Evolutionary conservation across 23 tunicate species (phyloP).

Genomic region (Aplidium turbinatum): DNA sequence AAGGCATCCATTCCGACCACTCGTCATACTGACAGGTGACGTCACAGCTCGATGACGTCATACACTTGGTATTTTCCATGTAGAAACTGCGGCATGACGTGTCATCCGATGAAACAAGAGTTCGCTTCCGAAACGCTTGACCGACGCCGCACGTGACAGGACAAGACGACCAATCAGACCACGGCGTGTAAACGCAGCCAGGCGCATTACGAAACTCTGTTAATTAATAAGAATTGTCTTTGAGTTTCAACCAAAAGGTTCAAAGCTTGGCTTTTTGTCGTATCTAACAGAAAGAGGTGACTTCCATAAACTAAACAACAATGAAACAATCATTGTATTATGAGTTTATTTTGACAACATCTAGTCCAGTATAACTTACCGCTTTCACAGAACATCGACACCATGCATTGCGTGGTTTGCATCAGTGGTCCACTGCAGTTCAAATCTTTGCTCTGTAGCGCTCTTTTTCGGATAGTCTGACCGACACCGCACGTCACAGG

Average conservation of each 20-base stretch:
- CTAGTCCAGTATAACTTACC: no score
- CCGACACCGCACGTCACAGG: constrained; percentile 87
- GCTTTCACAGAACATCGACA: constrained; percentile 50
- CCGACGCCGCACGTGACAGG: constrained; percentile 82
- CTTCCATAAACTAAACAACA: no score
- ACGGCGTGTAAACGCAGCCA: constrained; percentile 57
- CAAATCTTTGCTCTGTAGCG: background rate
- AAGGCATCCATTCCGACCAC: constrained; percentile 92
- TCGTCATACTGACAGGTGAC: constrained; percentile 48
- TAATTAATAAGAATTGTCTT: no score
- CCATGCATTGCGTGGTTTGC: constrained; percentile 61
- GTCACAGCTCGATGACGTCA: constrained; percentile 84
- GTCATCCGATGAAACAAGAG: constrained; percentile 13
- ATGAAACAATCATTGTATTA: no score
- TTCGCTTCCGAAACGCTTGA: constrained; percentile 60
- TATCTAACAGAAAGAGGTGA: no score
- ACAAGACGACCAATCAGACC: constrained; percentile 89
- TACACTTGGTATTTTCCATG: constrained; percentile 84
- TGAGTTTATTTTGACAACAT: no score
- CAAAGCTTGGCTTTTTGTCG: no score
- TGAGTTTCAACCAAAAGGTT: no score
- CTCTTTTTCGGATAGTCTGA: constrained; percentile 61
- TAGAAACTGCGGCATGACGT: constrained; percentile 48
- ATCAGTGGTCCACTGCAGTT: constrained; percentile 40
- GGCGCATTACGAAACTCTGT: constrained; percentile 30